These are phyloP conservation scores for Diadumene lineata DNA, from an alignment of 92 coral and sea anemone species.

Conservation along the genomic window DNA sequence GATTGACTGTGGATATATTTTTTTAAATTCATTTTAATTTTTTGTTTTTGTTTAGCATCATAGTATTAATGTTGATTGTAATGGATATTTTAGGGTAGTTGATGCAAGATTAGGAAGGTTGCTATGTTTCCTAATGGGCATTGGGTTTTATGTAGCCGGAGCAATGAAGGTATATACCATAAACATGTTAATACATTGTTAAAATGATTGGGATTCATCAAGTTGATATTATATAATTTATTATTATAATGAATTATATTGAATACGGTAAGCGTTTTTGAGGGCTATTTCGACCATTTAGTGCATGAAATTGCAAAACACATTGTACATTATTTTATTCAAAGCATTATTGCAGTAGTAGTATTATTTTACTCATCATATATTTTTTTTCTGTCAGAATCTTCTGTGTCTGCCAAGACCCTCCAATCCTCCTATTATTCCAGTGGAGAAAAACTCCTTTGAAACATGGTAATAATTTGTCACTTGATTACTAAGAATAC, in stretches of 20 bases:
- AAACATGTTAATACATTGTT: no score
- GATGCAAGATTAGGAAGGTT: conserved; percentile 97
- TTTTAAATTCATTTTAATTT: no score
- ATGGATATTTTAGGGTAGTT: conserved; percentile 77
- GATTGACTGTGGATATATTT: no score
- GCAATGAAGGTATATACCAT: conserved; percentile 82
- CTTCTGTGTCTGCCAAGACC: conserved; percentile 95
- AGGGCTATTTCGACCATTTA: no score
- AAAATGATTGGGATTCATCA: no score
- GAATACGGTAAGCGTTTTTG: no score
- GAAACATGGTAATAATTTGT: conserved; percentile 89
- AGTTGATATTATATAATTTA: no score
- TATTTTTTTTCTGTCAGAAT: conserved; percentile 48
- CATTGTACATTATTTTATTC: neutral
- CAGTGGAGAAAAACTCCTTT: conserved; percentile 73
- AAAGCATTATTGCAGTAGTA: neutral
- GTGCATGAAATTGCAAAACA: no score
- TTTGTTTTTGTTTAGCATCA: neutral
- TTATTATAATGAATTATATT: no score
- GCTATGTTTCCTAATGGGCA: conserved; percentile 87
- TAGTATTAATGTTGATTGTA: no score
- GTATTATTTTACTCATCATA: neutral
- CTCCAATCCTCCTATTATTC: conserved; percentile 92
- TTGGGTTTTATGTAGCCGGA: conserved; percentile 89
- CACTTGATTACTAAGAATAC: no score